Percentiles rank a stretch among this genome's conserved stretches.
Evolutionary conservation across 2,888 invertebrate genomes (phyloP).

Genomic region (Arge pagana): DNA sequence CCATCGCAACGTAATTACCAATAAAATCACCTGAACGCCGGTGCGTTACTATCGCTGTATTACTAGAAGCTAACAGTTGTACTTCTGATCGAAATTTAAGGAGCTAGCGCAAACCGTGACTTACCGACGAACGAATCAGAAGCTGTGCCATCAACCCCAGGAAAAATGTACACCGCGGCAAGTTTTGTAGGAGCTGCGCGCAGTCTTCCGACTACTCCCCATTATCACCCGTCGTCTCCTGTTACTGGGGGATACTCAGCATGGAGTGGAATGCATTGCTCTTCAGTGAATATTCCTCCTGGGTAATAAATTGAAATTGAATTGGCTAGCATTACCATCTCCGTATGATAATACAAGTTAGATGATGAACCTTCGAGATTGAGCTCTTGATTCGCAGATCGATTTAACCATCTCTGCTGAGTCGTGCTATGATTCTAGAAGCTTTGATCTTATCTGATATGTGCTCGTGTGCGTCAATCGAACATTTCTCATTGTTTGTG

Average conservation of each 20-base stretch:
- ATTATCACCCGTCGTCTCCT: slow-evolving; percentile 50
- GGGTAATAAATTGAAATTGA: slow-evolving; percentile 37
- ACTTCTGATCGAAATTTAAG: too few species aligned
- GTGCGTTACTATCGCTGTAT: too few species aligned
- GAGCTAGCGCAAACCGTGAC: slow-evolving; percentile 33
- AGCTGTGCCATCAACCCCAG: slow-evolving; percentile 41
- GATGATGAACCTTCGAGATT: slow-evolving; percentile 48
- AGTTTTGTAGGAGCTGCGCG: slow-evolving; percentile 47
- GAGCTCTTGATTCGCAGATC: slow-evolving; percentile 51
- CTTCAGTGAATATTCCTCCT: slow-evolving; percentile 40
- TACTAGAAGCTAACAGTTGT: too few species aligned
- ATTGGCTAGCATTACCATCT: not conserved
- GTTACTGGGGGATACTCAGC: slow-evolving; percentile 46
- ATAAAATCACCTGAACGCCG: too few species aligned
- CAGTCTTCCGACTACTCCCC: slow-evolving; percentile 51
- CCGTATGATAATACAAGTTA: not conserved
- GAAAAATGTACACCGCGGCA: slow-evolving; percentile 53
- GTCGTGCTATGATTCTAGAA: slow-evolving; percentile 45
- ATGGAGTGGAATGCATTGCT: slow-evolving; percentile 49
- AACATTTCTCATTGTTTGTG: not conserved
- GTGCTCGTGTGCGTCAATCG: too few species aligned
- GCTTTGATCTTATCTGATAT: slow-evolving; percentile 55
- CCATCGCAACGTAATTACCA: too few species aligned
- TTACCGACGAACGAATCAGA: slow-evolving; percentile 48
- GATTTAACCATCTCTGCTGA: slow-evolving; percentile 46